Evolutionary conservation across 2,888 invertebrate species (phyloP), one percentile per base, ranked within the genome.

Genomic region (Nasonovia ribisnigri): DNA sequence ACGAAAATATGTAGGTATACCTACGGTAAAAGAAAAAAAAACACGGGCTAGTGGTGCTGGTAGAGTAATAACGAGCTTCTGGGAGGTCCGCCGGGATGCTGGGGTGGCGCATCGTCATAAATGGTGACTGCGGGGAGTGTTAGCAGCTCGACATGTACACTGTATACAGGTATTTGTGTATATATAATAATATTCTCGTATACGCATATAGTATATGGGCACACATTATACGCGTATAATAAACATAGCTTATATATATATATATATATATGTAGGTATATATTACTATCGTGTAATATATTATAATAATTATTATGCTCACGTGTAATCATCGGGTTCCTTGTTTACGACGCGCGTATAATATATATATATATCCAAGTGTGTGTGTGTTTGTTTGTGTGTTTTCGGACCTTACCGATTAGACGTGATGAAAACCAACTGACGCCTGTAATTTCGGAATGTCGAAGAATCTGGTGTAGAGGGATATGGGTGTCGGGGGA

Each of bases 101-200:
- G 90, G 93, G 93, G 93, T 93, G 90, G 93, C 48, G 90, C 92
- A 8, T 92, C 92, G 92, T 92, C 93, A 67, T 93, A 93, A 93
- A 93, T 60, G 93, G 84, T 93, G 93, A 93, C 93, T 93, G 93
- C 93, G 93, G 89, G 93, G 93, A 90, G 93, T 93, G 89, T 89
- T 84, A 90, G 93, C 90, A 84, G 67, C 48, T 51, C 87, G 60
- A 51, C 67, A 48, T 46, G 43, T 77, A 77, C 8, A 36, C 77
- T 77, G 24, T 24, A 36, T n/a, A 67, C 16, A 67, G 67, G 67
- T 77, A 77, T 67, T n/a, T 60, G 11, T 29, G 60, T 60, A 29
- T 60, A 67, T 20, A 54, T 36, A 77, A 77, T 77, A 77, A 77
- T 77, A 57, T 57, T 57, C 57, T 57, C 26, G 57, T 57, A 26